These are phyloP conservation scores for Artibeus lituratus DNA, from an alignment of 2,797 vertebrate genomes.

Conservation along the genomic window DNA sequence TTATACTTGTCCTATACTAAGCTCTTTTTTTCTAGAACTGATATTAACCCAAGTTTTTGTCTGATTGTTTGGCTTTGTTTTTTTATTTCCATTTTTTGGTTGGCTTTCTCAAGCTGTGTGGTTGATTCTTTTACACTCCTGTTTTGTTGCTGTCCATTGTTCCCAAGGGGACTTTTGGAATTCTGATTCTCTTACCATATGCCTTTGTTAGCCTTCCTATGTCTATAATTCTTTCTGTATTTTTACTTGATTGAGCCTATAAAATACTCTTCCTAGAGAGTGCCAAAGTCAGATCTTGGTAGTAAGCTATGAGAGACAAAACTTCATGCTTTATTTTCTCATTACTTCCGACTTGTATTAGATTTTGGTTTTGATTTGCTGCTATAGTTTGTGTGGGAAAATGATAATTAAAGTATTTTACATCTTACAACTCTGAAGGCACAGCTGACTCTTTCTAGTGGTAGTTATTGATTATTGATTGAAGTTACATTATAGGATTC, in stretches of 20 bases:
- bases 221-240: not conserved
- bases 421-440: not conserved
- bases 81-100: not conserved
- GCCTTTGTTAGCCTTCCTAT: not conserved
- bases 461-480: not conserved
- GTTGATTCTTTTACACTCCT: not conserved
- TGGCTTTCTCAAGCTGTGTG: not conserved
- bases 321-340: conserved; percentile 9
- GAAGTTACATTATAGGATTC: not conserved
- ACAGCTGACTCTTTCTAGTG: not conserved
- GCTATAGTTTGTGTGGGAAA: not conserved
- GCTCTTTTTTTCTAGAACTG: not conserved
- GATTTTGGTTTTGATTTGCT: not conserved
- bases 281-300: not conserved
- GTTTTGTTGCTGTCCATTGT: not conserved
- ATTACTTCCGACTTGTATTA: not conserved
- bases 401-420: not conserved
- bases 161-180: not conserved
- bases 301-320: not conserved
- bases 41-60: not conserved
- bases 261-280: not conserved
- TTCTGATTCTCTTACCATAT: not conserved
- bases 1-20: not conserved
- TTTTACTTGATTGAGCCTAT: not conserved
- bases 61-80: not conserved